Evolutionary conservation across 2,888 invertebrate species (phyloP).

Genomic region (Thera obeliscata): DNA sequence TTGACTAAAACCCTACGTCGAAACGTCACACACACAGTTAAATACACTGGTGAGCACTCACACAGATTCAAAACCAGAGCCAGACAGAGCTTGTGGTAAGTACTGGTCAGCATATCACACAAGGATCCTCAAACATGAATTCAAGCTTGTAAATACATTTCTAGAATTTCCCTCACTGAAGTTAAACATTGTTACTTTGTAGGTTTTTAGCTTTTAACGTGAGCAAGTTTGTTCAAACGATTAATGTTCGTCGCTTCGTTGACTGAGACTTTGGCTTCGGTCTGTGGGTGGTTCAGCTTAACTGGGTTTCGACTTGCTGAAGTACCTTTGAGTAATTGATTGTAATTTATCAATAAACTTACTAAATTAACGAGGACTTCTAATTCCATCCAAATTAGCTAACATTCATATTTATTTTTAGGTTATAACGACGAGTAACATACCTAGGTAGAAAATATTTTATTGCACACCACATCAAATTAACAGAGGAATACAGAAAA

Average conservation of each 20-base stretch:
- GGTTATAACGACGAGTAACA: too few relatives aligned
- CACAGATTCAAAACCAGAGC: too few relatives aligned
- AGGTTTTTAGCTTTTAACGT: conserved; percentile 26
- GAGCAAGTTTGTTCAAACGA: conserved; percentile 23
- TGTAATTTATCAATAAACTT: conserved; percentile 1
- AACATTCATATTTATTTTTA: too few relatives aligned
- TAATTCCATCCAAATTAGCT: too few relatives aligned
- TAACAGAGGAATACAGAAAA: too few relatives aligned
- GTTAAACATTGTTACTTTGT: conserved; percentile 19
- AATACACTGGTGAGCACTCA: too few relatives aligned
- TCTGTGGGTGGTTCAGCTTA: background rate
- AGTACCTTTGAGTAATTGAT: conserved; percentile 6
- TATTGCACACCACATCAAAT: too few relatives aligned
- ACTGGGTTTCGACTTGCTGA: conserved; percentile 3
- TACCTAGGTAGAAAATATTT: too few relatives aligned
- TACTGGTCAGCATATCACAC: too few relatives aligned
- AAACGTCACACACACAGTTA: too few relatives aligned
- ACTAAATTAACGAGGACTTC: background rate
- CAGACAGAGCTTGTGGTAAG: too few relatives aligned
- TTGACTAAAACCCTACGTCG: too few relatives aligned
- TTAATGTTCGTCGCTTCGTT: conserved; percentile 24
- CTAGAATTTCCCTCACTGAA: conserved; percentile 4
- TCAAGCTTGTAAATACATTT: background rate
- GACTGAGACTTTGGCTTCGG: conserved; percentile 13
- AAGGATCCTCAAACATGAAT: background rate